Conservation (phyloP, 2,797 vertebrate species). For the Mormyrus proboscirostris region DNA sequence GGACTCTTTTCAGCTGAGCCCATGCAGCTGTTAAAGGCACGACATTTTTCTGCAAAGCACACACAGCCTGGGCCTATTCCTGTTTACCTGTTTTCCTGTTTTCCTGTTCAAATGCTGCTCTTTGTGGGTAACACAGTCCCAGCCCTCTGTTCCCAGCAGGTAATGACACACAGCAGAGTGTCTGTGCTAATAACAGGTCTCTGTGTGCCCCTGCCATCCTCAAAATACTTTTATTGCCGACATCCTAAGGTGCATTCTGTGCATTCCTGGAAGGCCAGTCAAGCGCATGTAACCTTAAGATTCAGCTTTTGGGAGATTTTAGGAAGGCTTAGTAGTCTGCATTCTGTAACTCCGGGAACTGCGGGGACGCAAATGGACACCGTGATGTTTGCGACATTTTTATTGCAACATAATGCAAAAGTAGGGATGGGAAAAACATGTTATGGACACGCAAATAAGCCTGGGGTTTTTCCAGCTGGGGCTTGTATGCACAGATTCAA, state of each 20-base stretch:
- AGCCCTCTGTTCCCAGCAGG: conserved; percentile 36
- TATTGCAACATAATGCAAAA: background rate
- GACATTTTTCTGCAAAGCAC: background rate
- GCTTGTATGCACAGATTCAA: conserved; percentile 27
- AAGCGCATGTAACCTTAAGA: conserved; percentile 41
- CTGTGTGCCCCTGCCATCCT: conserved; percentile 51
- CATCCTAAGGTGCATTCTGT: conserved; percentile 58
- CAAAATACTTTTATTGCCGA: conserved; percentile 64
- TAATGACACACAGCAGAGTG: conserved; percentile 51
- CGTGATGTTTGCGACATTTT: background rate
- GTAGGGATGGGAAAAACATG: background rate
- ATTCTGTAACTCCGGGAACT: conserved; percentile 16
- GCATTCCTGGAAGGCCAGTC: conserved; percentile 56
- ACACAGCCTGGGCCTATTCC: conserved; percentile 45
- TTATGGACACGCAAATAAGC: conserved; percentile 31
- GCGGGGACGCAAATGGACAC: background rate
- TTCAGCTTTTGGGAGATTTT: conserved; percentile 27
- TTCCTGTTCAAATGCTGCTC: conserved; percentile 34
- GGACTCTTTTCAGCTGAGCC: background rate
- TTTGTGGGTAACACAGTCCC: conserved; percentile 38
- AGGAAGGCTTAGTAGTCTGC: conserved; percentile 9
- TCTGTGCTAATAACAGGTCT: conserved; percentile 49
- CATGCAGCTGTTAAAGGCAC: background rate
- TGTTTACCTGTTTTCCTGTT: conserved; percentile 40
- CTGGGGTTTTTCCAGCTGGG: conserved; percentile 17